A percentile compares a stretch with the other conserved stretches of the same genome.
These are phyloP conservation scores for Aphodius granarius DNA, from an alignment of 2,888 invertebrate species.

Conservation along the genomic window DNA sequence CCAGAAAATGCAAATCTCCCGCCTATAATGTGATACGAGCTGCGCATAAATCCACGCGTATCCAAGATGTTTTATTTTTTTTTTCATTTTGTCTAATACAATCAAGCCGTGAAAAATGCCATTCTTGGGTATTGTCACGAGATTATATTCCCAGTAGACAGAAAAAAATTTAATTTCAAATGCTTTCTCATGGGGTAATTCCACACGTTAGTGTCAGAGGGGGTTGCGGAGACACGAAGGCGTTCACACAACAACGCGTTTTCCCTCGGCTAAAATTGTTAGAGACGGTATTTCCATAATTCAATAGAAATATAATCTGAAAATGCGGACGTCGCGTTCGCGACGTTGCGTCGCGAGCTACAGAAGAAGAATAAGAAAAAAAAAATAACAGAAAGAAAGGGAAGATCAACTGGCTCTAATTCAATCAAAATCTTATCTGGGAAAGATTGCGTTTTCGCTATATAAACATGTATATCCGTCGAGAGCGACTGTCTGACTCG, in stretches of 20 bases:
- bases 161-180: neutral
- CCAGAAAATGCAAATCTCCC: too few species aligned
- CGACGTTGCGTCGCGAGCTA: conserved; percentile 9
- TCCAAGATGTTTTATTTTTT: too few species aligned
- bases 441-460: conserved; percentile 33
- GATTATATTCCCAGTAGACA: neutral
- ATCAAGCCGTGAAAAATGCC: neutral
- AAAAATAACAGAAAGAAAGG: too few species aligned
- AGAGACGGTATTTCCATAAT: conserved; percentile 35
- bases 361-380: conserved; percentile 20
- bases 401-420: conserved; percentile 24
- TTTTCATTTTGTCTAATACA: neutral
- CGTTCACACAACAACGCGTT: neutral
- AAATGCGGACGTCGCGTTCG: conserved; percentile 31
- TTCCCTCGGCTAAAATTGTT: neutral
- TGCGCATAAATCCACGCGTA: too few species aligned
- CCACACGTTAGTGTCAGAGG: neutral
- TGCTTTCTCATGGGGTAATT: neutral
- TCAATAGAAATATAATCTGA: conserved; percentile 38
- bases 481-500: neutral
- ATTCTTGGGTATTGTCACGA: neutral
- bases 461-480: conserved; percentile 20
- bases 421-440: conserved; percentile 36
- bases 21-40: too few species aligned
- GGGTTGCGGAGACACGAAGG: neutral